Evolutionary conservation across 1,140 invertebrate species (phyloP).

Genomic region (Drosophila fuyamai): DNA sequence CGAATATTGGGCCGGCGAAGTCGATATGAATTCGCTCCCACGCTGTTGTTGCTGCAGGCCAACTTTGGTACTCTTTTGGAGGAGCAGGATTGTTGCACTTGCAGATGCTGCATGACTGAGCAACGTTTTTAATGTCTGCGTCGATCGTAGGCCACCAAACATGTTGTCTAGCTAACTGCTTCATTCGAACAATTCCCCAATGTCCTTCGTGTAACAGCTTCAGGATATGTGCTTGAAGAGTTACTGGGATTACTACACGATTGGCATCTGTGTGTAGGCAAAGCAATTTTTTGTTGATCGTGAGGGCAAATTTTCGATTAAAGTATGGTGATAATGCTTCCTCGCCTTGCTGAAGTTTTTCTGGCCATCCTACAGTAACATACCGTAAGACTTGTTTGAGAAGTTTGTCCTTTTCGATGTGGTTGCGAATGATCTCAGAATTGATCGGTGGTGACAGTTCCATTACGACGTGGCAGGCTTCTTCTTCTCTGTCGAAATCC

Average conservation of each 20-base stretch:
- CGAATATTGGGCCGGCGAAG: constrained; percentile 9
- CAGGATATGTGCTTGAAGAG: background rate
- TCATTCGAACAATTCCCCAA: constrained; percentile 1
- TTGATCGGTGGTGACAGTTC: background rate
- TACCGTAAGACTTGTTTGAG: background rate
- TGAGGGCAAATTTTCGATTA: background rate
- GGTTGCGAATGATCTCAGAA: background rate
- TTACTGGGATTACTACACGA: background rate
- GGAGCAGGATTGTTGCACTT: constrained; percentile 7
- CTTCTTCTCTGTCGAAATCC: constrained; percentile 5
- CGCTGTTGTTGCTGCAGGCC: constrained; percentile 15
- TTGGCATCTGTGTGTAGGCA: background rate
- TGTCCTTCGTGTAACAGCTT: background rate
- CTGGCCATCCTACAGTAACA: background rate
- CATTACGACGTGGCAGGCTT: background rate
- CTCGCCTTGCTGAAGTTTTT: background rate
- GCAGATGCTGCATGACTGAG: constrained; percentile 14
- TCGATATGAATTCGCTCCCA: constrained; percentile 29
- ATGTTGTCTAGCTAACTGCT: background rate
- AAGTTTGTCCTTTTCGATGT: background rate
- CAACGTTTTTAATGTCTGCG: background rate
- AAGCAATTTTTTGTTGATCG: background rate
- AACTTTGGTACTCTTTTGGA: constrained; percentile 13
- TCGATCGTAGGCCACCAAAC: constrained; percentile 1
- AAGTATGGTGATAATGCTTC: background rate